Base-by-base conservation (phyloP, 2,888 invertebrate species). In the Melanargia galathea region DNA sequence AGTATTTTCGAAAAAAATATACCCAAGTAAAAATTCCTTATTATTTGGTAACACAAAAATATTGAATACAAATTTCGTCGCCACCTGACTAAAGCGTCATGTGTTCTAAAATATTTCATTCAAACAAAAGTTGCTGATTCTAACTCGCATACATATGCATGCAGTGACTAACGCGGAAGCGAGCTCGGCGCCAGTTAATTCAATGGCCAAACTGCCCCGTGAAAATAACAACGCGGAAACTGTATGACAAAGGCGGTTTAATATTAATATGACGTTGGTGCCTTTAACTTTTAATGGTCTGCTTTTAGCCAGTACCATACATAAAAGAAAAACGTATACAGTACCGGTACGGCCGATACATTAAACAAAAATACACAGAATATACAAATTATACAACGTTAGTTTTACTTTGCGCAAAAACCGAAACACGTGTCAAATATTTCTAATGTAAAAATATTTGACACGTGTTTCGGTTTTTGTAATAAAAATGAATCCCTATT, bases 181-280 rank as follows among this genome's bases (percentile, higher is more conserved):
- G 52, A 33, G 52, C 35, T 35, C 22, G 52, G 52, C 35, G 35
- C 52, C 35, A 22, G 52, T 52, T 52, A 52, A 52, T 52, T 52
- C 52, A 52, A 52, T 52, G 35, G 18, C 52, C 52, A 35, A 52
- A 52, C 35, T 35, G 35, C 52, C 20, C 52, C 52, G 52, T 52
- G 35, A 52, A 35, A 52, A 52, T 52, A 52, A 20, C 52, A 52
- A 52, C 35, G 35, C 33, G 35, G 35, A 52, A 35, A 52, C 35
- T 52, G 11, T 52, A 18, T 52, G 35, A 52, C 52, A 52, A 22
- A 22, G 52, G 52, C 35, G 30, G 52, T 35, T 52, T 52, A 35
- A 49, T 49, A 30, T 30, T 30, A 18, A 49, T 16, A 7, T 30
- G 49, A 13, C 30, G 49, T 8, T 49, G 13, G 35, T 33, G 20